Conservation (phyloP, 2,113 vertebrate genomes). For the Python bivittatus region DNA sequence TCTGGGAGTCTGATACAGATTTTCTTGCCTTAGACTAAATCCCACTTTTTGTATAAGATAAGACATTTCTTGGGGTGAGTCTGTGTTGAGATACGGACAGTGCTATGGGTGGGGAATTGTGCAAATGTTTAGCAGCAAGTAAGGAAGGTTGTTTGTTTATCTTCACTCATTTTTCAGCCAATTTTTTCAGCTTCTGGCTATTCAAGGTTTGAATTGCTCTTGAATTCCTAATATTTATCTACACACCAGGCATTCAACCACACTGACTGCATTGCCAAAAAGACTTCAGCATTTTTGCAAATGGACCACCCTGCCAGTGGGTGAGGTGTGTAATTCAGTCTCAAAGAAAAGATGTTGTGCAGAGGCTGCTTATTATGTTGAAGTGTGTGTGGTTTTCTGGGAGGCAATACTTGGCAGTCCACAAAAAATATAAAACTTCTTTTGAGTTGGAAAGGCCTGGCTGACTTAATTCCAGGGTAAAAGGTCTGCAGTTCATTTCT, state of each 20-base stretch:
- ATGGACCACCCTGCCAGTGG: constrained; percentile 69
- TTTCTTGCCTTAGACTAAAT: neutral
- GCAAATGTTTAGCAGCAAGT: constrained; percentile 12
- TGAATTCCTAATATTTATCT: constrained; percentile 60
- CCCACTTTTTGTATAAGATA: neutral
- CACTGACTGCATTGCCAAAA: constrained; percentile 59
- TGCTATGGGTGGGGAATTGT: neutral
- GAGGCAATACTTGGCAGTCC: constrained; percentile 63
- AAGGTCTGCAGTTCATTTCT: constrained; percentile 51
- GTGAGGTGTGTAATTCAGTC: constrained; percentile 65
- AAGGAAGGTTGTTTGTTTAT: constrained; percentile 19
- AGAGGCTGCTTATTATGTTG: constrained; percentile 64
- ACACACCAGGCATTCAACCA: constrained; percentile 51
- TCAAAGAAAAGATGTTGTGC: constrained; percentile 57
- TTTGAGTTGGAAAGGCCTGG: constrained; percentile 58
- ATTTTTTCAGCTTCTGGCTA: constrained; percentile 48
- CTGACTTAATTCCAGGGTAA: constrained; percentile 38
- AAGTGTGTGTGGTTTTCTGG: constrained; percentile 69
- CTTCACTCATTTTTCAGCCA: constrained; percentile 32
- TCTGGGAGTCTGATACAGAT: neutral
- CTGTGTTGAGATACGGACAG: neutral
- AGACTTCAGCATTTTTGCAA: constrained; percentile 55
- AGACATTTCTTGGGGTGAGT: neutral
- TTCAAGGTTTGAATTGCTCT: constrained; percentile 47
- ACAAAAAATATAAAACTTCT: constrained; percentile 58